Evolutionary conservation across 2,113 vertebrate genomes (phyloP).

Genomic region (Plotosus lineatus): DNA sequence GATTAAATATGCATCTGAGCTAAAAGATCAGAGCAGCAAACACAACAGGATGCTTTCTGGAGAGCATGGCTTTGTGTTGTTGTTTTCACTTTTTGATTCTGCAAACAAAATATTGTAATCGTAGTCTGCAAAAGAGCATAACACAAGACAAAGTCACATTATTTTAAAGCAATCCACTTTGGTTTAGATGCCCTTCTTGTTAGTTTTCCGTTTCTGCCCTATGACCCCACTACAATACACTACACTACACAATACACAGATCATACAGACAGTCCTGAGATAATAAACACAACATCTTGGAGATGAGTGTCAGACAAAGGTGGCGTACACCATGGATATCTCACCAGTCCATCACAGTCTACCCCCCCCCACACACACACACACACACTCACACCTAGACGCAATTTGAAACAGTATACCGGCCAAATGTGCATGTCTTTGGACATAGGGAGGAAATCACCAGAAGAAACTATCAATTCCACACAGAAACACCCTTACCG

Average conservation of each 20-base stretch:
- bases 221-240: background rate
- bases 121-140: background rate
- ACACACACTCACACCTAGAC: too few species aligned
- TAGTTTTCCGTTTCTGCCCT: background rate
- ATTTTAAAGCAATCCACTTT: slow-evolving; percentile 4
- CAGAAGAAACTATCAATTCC: too few species aligned
- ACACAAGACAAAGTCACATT: background rate
- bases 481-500: too few species aligned
- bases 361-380: too few species aligned
- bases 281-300: slow-evolving; percentile 29
- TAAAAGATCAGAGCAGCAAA: slow-evolving; percentile 49
- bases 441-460: too few species aligned
- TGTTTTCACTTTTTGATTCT: background rate
- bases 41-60: slow-evolving; percentile 40
- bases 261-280: slow-evolving; percentile 1
- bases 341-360: too few species aligned
- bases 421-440: too few species aligned
- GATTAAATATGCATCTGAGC: too few species aligned
- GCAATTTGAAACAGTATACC: too few species aligned
- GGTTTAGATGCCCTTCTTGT: background rate
- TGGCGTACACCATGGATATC: too few species aligned
- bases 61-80: slow-evolving; percentile 8
- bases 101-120: slow-evolving; percentile 31
- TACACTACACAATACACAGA: background rate
- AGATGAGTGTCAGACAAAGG: too few species aligned